A percentile compares a stretch with the other conserved stretches of the same genome.
Evolutionary conservation across 35 echinoderm and acorn worm species (phyloP).

Genomic region (Strongylocentrotus purpuratus): DNA sequence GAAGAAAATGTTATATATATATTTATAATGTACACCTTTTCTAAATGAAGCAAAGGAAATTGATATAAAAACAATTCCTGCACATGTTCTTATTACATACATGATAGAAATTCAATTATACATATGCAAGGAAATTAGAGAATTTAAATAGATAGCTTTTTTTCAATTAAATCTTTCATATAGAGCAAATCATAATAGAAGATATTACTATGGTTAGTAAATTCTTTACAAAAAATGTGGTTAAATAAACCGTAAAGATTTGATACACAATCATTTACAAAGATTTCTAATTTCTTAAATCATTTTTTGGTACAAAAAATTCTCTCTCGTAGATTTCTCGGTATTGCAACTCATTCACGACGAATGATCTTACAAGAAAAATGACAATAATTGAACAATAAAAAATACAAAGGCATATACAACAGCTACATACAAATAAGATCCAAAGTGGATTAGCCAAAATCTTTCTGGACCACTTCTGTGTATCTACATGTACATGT

Average conservation of each 20-base stretch:
- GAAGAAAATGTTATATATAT: slow-evolving; percentile 47
- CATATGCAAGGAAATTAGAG: slow-evolving; percentile 19
- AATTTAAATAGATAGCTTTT: slow-evolving; percentile 18
- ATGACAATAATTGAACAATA: background rate
- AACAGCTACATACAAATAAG: background rate
- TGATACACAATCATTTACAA: slow-evolving; percentile 4
- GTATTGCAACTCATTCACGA: slow-evolving; percentile 27
- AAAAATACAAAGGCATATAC: slow-evolving; percentile 24
- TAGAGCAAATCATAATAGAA: background rate
- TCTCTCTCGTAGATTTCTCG: background rate
- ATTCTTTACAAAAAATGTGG: background rate
- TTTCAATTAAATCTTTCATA: slow-evolving; percentile 11
- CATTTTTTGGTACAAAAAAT: slow-evolving; percentile 34
- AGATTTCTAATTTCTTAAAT: background rate
- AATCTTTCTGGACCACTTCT: background rate
- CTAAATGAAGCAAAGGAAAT: slow-evolving; percentile 42
- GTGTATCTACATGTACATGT: background rate
- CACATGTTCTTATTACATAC: slow-evolving; percentile 20
- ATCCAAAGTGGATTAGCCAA: background rate
- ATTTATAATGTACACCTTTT: slow-evolving; percentile 51
- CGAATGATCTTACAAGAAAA: slow-evolving; percentile 14
- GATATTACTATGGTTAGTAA: background rate
- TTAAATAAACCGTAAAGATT: background rate
- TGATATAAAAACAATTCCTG: slow-evolving; percentile 8
- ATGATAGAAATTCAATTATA: slow-evolving; percentile 22